Base-by-base conservation (phyloP, 2,888 invertebrate genomes). In the Panorpa germanica region DNA sequence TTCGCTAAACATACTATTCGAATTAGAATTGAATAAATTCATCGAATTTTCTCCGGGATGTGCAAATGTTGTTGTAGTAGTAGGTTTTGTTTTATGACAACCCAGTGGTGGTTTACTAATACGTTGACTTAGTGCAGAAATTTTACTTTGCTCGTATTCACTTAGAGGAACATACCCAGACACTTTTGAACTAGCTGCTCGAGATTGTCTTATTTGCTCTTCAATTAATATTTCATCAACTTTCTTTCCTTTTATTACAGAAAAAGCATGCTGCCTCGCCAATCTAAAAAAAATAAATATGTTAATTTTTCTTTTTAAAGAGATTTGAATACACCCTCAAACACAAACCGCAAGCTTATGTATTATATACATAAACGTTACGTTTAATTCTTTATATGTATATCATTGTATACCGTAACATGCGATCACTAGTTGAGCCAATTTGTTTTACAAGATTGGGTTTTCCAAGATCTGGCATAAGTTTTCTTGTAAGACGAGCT, bases 401-500 rank as follows among this genome's bases (percentile, higher is more conserved):
- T n/a, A 10, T 33, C 9, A 25, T 8, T 5, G 40, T 53, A 47
- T 29, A 68, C 62, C 68, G 67, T 32, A 78, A 57, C 70, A 82
- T 68, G 2, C 70, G 68, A 41, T 78, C 78, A 16, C 74, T 76
- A 2, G 77, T 75, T 37, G 73, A 72, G 0, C 63, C 58, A 34
- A 59, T 59, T 18, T 59, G 59, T 29, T 54, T 45, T 2, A 59
- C 53, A 3, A 49, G n/a, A n/a, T n/a, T n/a, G n/a, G 43, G 37
- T 43, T 49, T 13, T 51, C 54, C 41, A 25, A 61, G 50, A 41
- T 64, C 64, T n/a, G 64, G 62, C 45, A 69, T 62, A 36, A 73
- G 58, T 21, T 65, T 63, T 28, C 70, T 62, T 1, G 75, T 73
- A 18, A 74, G 65, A 3, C 70, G 61, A 3, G 74, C 75, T 32